Percentiles rank a stretch among this genome's conserved stretches.
phyloP scores from a whole-genome alignment of 1,140 invertebrate genomes.

The Samia ricini region DNA sequence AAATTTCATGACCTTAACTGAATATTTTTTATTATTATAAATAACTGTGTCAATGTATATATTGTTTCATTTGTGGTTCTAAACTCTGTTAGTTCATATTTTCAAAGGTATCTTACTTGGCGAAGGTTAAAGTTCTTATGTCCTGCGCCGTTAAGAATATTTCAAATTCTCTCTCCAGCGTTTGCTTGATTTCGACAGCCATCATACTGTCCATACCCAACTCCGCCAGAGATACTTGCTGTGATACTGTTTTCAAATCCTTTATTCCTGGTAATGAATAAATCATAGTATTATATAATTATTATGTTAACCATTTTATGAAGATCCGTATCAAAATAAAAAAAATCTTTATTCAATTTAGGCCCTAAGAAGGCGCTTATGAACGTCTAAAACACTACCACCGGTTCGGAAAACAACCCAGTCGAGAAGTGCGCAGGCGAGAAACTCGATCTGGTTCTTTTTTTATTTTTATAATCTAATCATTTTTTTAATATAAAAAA shows the following conservation, averaged over 20 bases:
- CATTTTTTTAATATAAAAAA: no score
- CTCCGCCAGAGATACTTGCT: conserved; percentile 85
- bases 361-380: no score
- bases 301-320: background rate
- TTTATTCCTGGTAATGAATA: conserved; percentile 60
- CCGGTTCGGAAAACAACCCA: no score
- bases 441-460: no score
- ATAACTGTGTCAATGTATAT: background rate
- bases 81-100: background rate
- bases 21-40: background rate
- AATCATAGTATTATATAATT: background rate
- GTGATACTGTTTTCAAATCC: conserved; percentile 74
- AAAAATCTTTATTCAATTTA: no score
- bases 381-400: no score
- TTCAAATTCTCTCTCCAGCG: conserved; percentile 90
- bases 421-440: no score
- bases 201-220: conserved; percentile 94
- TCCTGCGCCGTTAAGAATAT: conserved; percentile 88
- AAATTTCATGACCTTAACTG: no score
- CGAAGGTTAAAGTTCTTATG: conserved; percentile 82
- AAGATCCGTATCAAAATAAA: background rate
- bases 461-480: no score
- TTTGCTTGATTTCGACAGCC: conserved; percentile 93
- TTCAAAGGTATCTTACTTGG: conserved; percentile 46
- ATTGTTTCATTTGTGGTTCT: conserved; percentile 4